Conservation (phyloP, 2,113 vertebrate species). For the Alectura lathami region DNA sequence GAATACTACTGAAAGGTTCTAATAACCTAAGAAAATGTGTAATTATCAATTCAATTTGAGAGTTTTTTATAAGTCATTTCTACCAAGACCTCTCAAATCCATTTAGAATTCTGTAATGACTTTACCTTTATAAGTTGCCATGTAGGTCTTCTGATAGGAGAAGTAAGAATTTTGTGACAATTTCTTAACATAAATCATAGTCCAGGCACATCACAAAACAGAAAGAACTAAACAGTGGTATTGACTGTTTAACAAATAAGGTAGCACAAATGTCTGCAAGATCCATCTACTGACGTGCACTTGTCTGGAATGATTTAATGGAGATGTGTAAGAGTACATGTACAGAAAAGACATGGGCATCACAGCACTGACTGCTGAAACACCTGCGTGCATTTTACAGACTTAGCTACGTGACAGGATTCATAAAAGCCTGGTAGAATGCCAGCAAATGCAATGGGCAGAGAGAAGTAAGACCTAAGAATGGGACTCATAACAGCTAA, state of each 20-base stretch:
- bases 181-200: background rate
- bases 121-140: background rate
- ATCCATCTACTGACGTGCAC: background rate
- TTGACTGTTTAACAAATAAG: background rate
- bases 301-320: background rate
- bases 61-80: background rate
- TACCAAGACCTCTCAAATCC: background rate
- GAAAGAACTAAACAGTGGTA: background rate
- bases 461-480: background rate
- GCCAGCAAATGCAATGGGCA: background rate
- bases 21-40: background rate
- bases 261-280: background rate
- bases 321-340: background rate
- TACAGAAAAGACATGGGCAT: background rate
- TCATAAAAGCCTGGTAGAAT: background rate
- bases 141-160: background rate
- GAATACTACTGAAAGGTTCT: background rate
- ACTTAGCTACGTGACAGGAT: background rate
- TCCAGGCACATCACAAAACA: background rate
- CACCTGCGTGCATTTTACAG: background rate
- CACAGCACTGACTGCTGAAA: background rate
- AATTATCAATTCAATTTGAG: background rate
- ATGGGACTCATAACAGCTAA: background rate
- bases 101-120: constrained; percentile 3
- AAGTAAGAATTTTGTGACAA: background rate